Percentiles rank a stretch among this genome's conserved stretches.
phyloP scores from a whole-genome alignment of 2,888 invertebrate genomes.

The Dasysyrphus tricinctus region DNA sequence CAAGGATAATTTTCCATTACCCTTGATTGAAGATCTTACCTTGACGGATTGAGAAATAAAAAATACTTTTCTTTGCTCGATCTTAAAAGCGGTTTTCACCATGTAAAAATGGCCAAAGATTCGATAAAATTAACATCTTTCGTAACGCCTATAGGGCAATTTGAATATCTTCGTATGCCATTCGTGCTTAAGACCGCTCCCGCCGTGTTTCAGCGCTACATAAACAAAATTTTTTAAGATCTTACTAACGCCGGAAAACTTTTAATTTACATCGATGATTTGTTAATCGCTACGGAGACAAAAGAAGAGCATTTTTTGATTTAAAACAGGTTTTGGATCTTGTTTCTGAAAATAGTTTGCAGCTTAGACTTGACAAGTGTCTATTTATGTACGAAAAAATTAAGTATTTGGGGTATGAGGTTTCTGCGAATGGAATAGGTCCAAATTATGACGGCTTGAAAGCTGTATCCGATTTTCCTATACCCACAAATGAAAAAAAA shows the following conservation, averaged over 20 bases:
- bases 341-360: too few species aligned
- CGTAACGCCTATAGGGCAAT: neutral
- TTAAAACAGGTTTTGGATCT: neutral
- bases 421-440: neutral
- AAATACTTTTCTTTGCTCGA: too few species aligned
- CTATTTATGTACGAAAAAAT: too few species aligned
- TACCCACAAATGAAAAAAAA: slow-evolving; percentile 3
- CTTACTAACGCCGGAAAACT: neutral
- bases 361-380: too few species aligned
- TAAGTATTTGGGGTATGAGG: neutral
- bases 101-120: neutral
- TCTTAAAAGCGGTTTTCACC: neutral
- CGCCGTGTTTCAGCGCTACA: slow-evolving; percentile 3
- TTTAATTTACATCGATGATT: slow-evolving; percentile 10
- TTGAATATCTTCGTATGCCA: neutral
- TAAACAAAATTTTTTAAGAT: neutral
- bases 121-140: neutral
- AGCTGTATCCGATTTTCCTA: slow-evolving; percentile 1
- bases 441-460: slow-evolving; percentile 2
- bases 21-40: neutral
- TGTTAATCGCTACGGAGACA: neutral
- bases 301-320: neutral
- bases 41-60: neutral
- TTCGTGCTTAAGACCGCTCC: too few species aligned
- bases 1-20: neutral